Evolutionary conservation across 92 coral and sea anemone species (phyloP).

Genomic region (Siderastrea radians): DNA sequence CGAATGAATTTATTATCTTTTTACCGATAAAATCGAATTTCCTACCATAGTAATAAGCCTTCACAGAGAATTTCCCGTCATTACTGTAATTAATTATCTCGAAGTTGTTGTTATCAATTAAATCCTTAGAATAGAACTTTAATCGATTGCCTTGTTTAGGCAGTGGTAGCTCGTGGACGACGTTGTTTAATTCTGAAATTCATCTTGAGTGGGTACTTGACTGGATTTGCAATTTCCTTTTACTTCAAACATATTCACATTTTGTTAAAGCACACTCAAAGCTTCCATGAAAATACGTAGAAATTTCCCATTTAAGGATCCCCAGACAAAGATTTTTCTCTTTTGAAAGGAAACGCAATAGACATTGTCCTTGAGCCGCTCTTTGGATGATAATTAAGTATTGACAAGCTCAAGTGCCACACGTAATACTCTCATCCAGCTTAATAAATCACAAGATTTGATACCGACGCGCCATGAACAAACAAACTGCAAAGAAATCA

Average conservation of each 20-base stretch:
- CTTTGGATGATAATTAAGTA: constrained; percentile 24
- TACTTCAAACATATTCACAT: neutral
- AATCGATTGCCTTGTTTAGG: constrained; percentile 22
- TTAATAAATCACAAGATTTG: constrained; percentile 37
- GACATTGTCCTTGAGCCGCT: constrained; percentile 1
- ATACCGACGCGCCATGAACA: constrained; percentile 47
- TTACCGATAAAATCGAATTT: constrained; percentile 38
- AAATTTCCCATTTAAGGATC: neutral
- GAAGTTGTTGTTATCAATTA: constrained; percentile 44
- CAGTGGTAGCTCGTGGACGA: constrained; percentile 12
- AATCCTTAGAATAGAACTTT: constrained; percentile 19
- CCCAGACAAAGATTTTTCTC: neutral
- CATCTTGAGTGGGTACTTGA: constrained; percentile 25
- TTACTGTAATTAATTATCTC: constrained; percentile 43
- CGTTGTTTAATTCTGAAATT: constrained; percentile 20
- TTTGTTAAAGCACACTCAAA: neutral
- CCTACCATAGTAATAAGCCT: constrained; percentile 28
- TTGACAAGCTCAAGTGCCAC: constrained; percentile 43
- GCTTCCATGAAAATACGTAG: neutral
- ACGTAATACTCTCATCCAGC: constrained; percentile 28
- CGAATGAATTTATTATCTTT: constrained; percentile 54
- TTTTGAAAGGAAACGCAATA: neutral
- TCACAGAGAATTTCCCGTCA: constrained; percentile 39
- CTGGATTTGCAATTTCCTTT: constrained; percentile 22
- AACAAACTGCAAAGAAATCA: constrained; percentile 18